A percentile compares a stretch with the other conserved stretches of the same genome.
Evolutionary conservation across 2,888 invertebrate genomes (phyloP).

Genomic region (Cosmopolites sordidus): DNA sequence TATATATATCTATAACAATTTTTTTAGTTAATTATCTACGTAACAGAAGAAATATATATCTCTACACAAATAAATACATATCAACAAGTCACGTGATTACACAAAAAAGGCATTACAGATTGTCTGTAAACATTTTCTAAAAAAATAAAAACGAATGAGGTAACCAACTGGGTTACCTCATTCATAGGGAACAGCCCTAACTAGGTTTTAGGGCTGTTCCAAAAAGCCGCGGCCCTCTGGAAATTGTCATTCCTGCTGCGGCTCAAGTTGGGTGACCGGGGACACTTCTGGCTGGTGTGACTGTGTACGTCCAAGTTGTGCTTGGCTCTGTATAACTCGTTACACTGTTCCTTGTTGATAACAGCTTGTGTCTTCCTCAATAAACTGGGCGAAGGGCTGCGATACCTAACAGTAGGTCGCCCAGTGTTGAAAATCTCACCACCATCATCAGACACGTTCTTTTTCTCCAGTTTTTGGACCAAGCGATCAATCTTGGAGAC

Average conservation of each 20-base stretch:
- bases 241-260: conserved; percentile 44
- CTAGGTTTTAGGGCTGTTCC: conserved; percentile 43
- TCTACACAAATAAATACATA: too few species aligned
- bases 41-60: too few species aligned
- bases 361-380: conserved; percentile 50
- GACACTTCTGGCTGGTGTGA: conserved; percentile 11
- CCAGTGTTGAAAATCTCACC: conserved; percentile 9
- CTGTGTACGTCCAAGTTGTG: conserved; percentile 16
- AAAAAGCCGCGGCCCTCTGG: conserved; percentile 47
- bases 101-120: too few species aligned
- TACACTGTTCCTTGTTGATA: conserved; percentile 47
- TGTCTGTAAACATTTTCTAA: too few species aligned
- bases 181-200: too few species aligned
- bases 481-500: conserved; percentile 30
- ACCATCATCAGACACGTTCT: background rate
- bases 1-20: too few species aligned
- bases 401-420: conserved; percentile 39
- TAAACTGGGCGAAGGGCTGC: conserved; percentile 47
- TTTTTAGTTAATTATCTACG: too few species aligned
- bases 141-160: too few species aligned
- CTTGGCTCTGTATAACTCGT: conserved; percentile 38
- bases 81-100: too few species aligned
- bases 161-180: too few species aligned
- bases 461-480: conserved; percentile 29
- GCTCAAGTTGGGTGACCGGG: conserved; percentile 31